Percentiles rank a stretch among this genome's conserved stretches.
Conservation (phyloP, 2,113 vertebrate genomes). For the Alces alces region DNA sequence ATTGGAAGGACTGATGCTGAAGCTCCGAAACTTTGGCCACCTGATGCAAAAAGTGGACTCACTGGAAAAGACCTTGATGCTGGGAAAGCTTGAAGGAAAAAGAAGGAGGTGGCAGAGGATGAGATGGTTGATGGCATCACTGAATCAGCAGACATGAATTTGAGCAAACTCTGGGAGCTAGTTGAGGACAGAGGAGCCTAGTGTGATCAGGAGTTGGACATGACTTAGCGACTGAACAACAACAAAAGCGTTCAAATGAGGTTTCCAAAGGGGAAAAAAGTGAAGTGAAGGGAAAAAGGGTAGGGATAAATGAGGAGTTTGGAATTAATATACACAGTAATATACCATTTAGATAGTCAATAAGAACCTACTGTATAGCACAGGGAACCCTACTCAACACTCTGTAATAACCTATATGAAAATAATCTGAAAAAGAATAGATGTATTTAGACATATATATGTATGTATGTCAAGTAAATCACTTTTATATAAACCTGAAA, state of each 20-base stretch:
- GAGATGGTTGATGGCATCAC: neutral
- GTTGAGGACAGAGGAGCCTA: neutral
- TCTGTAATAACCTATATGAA: neutral
- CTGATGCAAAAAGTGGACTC: neutral
- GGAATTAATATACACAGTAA: neutral
- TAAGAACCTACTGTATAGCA: neutral
- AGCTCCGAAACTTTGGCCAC: neutral
- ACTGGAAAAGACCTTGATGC: neutral
- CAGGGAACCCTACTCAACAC: neutral
- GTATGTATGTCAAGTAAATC: neutral
- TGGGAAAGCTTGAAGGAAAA: neutral
- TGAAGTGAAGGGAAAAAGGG: too few relatives aligned
- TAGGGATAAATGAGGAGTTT: neutral
- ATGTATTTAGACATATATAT: neutral
- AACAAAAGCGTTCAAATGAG: neutral
- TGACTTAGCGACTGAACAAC: rapidly evolving
- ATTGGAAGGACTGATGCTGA: neutral
- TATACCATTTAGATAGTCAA: neutral
- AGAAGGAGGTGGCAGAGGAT: neutral
- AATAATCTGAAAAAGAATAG: neutral
- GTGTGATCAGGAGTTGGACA: neutral
- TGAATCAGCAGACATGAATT: neutral
- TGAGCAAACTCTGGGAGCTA: neutral
- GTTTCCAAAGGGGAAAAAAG: neutral
- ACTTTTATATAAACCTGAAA: neutral